Evolutionary conservation across 1,140 invertebrate genomes (phyloP).

Genomic region (Drosophila chauvacae): DNA sequence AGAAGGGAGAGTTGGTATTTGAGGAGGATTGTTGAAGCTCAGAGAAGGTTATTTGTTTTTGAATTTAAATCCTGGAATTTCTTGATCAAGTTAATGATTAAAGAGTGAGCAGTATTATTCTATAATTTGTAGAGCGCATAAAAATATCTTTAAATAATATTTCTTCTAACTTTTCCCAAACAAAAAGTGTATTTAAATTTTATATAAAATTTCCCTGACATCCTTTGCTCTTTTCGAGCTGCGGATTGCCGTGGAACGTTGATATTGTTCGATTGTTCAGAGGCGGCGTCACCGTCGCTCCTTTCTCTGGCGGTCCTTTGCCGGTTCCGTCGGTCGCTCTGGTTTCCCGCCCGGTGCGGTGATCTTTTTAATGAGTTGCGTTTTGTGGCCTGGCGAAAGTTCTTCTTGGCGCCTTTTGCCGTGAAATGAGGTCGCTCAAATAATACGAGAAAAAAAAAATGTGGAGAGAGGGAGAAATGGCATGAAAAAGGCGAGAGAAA

Average conservation of each 20-base stretch:
- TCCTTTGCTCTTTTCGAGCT: slow-evolving; percentile 27
- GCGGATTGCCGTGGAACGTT: slow-evolving; percentile 59
- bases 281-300: slow-evolving; percentile 39
- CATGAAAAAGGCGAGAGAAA: slow-evolving; percentile 22
- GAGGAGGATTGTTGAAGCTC: neutral
- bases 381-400: slow-evolving; percentile 71
- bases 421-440: slow-evolving; percentile 66
- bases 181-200: slow-evolving; percentile 9
- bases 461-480: neutral
- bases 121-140: too few species aligned
- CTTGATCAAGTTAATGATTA: neutral
- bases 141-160: too few species aligned
- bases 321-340: slow-evolving; percentile 26
- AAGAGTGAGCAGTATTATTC: too few species aligned
- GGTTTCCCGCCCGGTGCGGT: slow-evolving; percentile 50
- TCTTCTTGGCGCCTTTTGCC: slow-evolving; percentile 63
- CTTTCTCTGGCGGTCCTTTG: slow-evolving; percentile 22
- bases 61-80: neutral
- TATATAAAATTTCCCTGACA: neutral
- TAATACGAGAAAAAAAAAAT: slow-evolving; percentile 19
- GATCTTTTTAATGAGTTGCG: slow-evolving; percentile 82
- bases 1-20: neutral
- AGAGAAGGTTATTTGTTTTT: neutral
- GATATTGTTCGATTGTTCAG: slow-evolving; percentile 79
- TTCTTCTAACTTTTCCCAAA: neutral